Evolutionary conservation across 2,888 invertebrate genomes (phyloP).

Genomic region (Dorcus parallelipipedus): DNA sequence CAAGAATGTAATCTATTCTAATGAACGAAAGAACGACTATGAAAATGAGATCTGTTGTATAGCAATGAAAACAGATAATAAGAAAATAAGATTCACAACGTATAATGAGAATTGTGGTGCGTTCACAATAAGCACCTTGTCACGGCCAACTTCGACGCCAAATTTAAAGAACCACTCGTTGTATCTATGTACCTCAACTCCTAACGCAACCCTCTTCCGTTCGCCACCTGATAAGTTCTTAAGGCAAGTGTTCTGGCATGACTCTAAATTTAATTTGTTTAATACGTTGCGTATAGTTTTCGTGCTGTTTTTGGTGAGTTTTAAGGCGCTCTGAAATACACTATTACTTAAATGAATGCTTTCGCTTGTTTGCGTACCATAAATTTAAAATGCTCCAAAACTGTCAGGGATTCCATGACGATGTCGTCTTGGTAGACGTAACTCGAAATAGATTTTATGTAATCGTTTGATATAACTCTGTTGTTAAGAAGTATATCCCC

Average conservation of each 20-base stretch:
- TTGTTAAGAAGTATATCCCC: constrained; percentile 38
- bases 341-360: not conserved
- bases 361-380: constrained; percentile 60
- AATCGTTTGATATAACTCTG: constrained; percentile 57
- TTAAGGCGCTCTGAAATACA: constrained; percentile 50
- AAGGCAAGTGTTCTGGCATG: constrained; percentile 68
- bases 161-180: too few species aligned
- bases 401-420: constrained; percentile 73
- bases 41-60: too few species aligned
- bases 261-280: constrained; percentile 67
- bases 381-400: constrained; percentile 79
- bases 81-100: too few species aligned
- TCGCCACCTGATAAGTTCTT: constrained; percentile 87
- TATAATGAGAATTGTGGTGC: too few species aligned
- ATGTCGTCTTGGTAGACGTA: constrained; percentile 86
- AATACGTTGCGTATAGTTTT: constrained; percentile 51
- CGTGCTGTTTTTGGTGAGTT: constrained; percentile 35
- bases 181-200: constrained; percentile 65
- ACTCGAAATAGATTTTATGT: constrained; percentile 73
- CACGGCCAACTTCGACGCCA: too few species aligned
- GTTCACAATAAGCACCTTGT: too few species aligned
- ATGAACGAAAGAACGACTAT: too few species aligned
- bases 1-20: too few species aligned
- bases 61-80: too few species aligned
- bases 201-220: constrained; percentile 79